Base-by-base conservation (phyloP, 2,113 vertebrate species). In the Pteropus alecto region DNA sequence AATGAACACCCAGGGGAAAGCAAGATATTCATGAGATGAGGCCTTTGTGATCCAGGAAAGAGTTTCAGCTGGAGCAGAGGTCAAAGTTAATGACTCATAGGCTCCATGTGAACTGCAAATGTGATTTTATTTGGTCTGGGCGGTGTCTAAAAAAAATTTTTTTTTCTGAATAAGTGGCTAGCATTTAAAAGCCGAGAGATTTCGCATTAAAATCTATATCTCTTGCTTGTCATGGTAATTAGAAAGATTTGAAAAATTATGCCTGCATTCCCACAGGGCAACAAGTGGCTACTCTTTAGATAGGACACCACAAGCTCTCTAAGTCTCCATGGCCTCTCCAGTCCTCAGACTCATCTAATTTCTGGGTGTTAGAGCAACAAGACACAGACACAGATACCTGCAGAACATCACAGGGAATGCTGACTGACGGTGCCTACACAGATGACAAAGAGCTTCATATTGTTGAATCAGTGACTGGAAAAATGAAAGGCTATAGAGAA, bases 221-320 rank as follows among this genome's bases (percentile, higher is more conserved):
- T 85, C 38, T 86, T 74, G 38, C 24, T 89, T 92, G 58, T 86
- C 54, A 46, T 77, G 21, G 46, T 71, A 77, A 63, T 65, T 46
- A 78, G 8, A 46, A 89, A 83, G 70, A 21, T 71, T 63, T 90
- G 26, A 74, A 74, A 68, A 74, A 56, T 21, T 28, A 15, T 51
- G 21, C 41, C 56, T 78, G 18, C 2, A 18, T 67, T 60, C 15
- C 24, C 48, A 58, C 41, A 87, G 61, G 28, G 30, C 38, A 38
- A 21, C 22, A 24, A 35, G 61, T 13, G 11, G 18, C 30, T 38
- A 35, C 24, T 38, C 35, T 35, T 61, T 28, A 46, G 3, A 2
- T 10, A 60, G 78, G 41, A 19, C 26, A 7, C 5, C 33, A 7
- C 5, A 19, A 33, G 33, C 19, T 94, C 18, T 70, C n/a, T 12